These are phyloP conservation scores for Andricus curvator DNA, from an alignment of 2,888 invertebrate genomes.

Conservation along the genomic window DNA sequence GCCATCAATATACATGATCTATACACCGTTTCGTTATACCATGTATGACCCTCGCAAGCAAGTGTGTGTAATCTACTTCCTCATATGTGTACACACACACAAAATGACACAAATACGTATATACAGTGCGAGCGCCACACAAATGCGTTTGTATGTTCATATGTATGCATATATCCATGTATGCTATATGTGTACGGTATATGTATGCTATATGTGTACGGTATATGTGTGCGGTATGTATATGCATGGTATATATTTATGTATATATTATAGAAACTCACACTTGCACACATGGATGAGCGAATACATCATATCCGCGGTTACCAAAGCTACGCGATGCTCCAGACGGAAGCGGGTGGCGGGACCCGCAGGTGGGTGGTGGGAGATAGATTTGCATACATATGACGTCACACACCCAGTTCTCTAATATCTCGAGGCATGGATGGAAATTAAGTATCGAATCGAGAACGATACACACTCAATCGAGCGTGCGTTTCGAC, in stretches of 20 bases:
- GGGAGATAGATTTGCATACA: slow-evolving; percentile 73
- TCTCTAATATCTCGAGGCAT: slow-evolving; percentile 73
- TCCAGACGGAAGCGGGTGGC: slow-evolving; percentile 68
- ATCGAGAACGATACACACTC: slow-evolving; percentile 47
- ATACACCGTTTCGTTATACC: slow-evolving; percentile 65
- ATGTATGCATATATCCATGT: background rate
- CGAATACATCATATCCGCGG: slow-evolving; percentile 64
- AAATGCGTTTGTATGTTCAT: too few species aligned
- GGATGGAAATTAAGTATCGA: slow-evolving; percentile 72
- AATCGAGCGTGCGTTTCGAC: slow-evolving; percentile 40
- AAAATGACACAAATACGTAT: slow-evolving; percentile 53
- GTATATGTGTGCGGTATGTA: too few species aligned
- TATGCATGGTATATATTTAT: slow-evolving; percentile 5
- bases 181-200: too few species aligned
- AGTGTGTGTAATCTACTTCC: slow-evolving; percentile 41
- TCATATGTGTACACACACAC: slow-evolving; percentile 44
- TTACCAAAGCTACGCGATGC: slow-evolving; percentile 62
- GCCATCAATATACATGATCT: slow-evolving; percentile 73
- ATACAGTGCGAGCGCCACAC: slow-evolving; percentile 33
- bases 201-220: too few species aligned
- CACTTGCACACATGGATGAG: slow-evolving; percentile 52
- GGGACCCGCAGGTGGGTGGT: slow-evolving; percentile 52
- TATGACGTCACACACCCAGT: slow-evolving; percentile 72
- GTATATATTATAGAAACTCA: slow-evolving; percentile 54
- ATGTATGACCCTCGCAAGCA: slow-evolving; percentile 48